Evolutionary conservation across 2,888 invertebrate species (phyloP), one percentile per base, ranked within the genome.

Genomic region (Lymantria dispar): DNA sequence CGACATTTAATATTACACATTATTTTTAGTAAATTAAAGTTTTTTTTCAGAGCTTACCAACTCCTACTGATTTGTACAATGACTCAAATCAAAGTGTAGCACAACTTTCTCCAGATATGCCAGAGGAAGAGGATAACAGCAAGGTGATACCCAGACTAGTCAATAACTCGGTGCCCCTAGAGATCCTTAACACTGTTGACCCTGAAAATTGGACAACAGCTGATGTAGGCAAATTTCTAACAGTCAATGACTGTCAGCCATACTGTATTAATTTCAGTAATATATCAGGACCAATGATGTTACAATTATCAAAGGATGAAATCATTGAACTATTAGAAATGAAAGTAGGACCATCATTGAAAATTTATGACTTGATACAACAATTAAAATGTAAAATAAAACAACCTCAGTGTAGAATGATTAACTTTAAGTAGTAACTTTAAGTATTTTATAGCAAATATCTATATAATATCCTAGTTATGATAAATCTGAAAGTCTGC

Each of bases 311-410:
- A 45, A 97, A 98, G 89, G 98, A 98, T 79, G 96, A 98, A 87
- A 96, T 98, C 59, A 95, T 98, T 68, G 96, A 95, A 71, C 91
- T 98, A 58, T 94, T 98, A 22, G 96, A 97, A 65, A 98, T 97
- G 94, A 98, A 98, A 92, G 98, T 98, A 53, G 98, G 98, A 1
- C 98, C 98, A 8, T 97, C 98, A 13, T 85, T 98, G 54, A 98
- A 98, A 92, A 98, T 98, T 71, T 96, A 94, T 77, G 97, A 98
- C 90, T 93, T 98, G 62, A 96, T 98, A 76, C 96, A 97, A 75
- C 97, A 98, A 79, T 92, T 98, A 47, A 97, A 97, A 90, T 95
- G 95, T 82, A 96, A 96, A 92, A 94, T 96, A 58, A 95, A 95
- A 83, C 94, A 95, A 57, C 94, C 94, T 59, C 94, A 95, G 76